Evolutionary conservation across 2,113 vertebrate genomes (phyloP), one percentile per base, ranked within the genome.

Genomic region (Numenius arquata): DNA sequence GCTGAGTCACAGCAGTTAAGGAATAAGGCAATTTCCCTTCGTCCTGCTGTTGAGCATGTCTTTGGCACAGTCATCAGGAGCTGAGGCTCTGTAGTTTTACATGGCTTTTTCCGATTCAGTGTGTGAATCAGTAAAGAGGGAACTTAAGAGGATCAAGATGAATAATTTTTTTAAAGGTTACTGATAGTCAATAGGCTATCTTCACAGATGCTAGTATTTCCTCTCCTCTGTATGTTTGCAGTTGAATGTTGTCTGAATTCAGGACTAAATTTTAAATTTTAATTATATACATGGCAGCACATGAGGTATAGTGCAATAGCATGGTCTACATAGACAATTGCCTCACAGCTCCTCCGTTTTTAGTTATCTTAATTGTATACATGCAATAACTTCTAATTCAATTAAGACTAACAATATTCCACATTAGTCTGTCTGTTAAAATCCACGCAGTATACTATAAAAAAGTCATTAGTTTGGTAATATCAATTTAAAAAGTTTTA

Each of bases 401-500:
- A 41, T 97, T 97, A 97, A 56, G 65, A 58, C 72, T 67, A 91
- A 65, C 84, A 72, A 38, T 95, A 95, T 95, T 89, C 77, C 53
- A 75, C 75, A 93, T 94, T 96, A 97, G 63, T 62, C 81, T 67
- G 59, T 87, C 79, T 96, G 78, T 95, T 96, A 95, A 93, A 97
- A 96, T 95, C 74, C 55, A 83, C 94, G 65, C 92, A 95, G 71
- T 67, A 73, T 86, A 92, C 90, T 87, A 95, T 93, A 88, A 91
- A 96, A 97, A 95, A 89, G 74, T 52, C 81, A 76, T 97, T 97
- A 95, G 84, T 96, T 97, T 94, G 88, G 65, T 95, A 95, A 93
- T 97, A 96, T 56, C 56, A 96, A 77, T 97, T 96, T 96, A 97
- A 91, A 76, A 97, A 96, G 68, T 97, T 97, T 97, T 97, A 97